phyloP scores from a whole-genome alignment of 2,113 vertebrate species.

The Mystacornis crossleyi region DNA sequence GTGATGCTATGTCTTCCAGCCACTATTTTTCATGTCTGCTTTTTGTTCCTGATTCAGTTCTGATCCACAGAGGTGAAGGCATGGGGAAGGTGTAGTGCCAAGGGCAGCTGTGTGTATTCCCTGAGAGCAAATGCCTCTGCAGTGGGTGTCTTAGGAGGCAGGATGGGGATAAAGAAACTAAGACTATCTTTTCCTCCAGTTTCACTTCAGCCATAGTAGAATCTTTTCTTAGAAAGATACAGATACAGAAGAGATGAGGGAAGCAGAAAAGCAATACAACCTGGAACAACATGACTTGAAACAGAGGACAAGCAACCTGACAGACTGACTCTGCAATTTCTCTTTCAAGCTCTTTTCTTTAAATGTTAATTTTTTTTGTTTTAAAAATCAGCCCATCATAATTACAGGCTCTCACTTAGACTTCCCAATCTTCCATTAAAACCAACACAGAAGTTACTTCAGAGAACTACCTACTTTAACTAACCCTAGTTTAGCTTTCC shows the following conservation, averaged over 20 bases:
- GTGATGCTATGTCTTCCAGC: not conserved
- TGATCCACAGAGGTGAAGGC: not conserved
- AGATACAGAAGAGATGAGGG: not conserved
- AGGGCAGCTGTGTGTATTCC: not conserved
- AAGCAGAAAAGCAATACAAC: not conserved
- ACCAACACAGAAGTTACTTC: not conserved
- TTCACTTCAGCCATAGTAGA: not conserved
- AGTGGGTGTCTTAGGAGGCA: not conserved
- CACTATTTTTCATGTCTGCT: not conserved
- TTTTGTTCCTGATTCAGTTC: not conserved
- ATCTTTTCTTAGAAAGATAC: not conserved
- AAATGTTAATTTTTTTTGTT: not conserved
- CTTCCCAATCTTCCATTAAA: not conserved
- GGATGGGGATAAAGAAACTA: not conserved
- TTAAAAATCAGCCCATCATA: not conserved
- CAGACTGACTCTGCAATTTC: not conserved
- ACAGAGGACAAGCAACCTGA: not conserved
- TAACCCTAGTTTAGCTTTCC: not conserved
- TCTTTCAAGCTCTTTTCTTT: not conserved
- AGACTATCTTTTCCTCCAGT: not conserved
- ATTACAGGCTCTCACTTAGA: not conserved
- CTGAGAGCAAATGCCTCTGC: not conserved
- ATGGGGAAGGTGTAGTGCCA: not conserved
- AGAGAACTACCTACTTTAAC: not conserved
- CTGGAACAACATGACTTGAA: not conserved